Evolutionary conservation across 2,888 invertebrate species (phyloP).

Genomic region (Callyntrura guangdongensis): DNA sequence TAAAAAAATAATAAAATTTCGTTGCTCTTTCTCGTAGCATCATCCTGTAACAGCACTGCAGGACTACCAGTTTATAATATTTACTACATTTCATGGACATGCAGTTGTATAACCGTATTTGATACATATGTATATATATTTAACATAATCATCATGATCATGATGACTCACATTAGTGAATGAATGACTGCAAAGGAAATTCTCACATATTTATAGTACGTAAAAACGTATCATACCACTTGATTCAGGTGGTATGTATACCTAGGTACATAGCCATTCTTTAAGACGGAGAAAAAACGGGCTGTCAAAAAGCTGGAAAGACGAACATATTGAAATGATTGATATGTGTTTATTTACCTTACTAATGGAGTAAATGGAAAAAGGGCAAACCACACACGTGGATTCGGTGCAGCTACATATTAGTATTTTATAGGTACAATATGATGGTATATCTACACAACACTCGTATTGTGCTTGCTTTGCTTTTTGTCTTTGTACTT

Average conservation of each 20-base stretch:
- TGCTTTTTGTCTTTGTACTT: no score
- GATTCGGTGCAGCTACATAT: background rate
- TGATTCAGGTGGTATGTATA: no score
- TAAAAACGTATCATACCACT: slow-evolving; percentile 13
- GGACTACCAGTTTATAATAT: no score
- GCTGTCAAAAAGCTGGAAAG: background rate
- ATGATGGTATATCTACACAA: no score
- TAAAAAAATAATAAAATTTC: no score
- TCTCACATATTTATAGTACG: background rate
- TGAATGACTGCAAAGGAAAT: background rate
- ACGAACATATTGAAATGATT: slow-evolving; percentile 74
- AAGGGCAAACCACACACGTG: slow-evolving; percentile 71
- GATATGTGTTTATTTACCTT: slow-evolving; percentile 84
- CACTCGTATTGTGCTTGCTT: no score
- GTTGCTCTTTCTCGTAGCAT: no score
- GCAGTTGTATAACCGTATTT: no score
- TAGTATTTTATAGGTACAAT: background rate
- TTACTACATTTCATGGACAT: no score
- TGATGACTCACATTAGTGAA: background rate
- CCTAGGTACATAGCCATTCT: background rate
- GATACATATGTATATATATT: no score
- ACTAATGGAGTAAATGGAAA: slow-evolving; percentile 83
- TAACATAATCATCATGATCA: no score
- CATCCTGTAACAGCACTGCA: no score
- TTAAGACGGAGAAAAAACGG: slow-evolving; percentile 3